Conservation (phyloP, 2,888 invertebrate species). For the Actias luna region DNA sequence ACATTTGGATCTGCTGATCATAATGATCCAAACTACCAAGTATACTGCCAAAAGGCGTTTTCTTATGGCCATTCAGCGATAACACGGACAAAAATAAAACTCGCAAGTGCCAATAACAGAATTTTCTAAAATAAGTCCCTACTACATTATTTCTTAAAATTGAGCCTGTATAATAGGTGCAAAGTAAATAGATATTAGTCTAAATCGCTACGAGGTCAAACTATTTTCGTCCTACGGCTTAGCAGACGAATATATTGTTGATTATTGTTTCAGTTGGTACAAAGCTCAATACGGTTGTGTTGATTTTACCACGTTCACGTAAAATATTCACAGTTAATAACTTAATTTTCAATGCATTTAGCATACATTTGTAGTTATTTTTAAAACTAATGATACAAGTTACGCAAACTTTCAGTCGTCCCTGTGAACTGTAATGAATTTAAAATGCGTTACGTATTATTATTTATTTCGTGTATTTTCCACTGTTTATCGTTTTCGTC, state of each 20-base stretch:
- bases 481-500: neutral
- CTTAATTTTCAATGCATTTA: neutral
- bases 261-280: slow-evolving; percentile 15
- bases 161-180: neutral
- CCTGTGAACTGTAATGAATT: slow-evolving; percentile 4
- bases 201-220: slow-evolving; percentile 24
- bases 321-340: neutral
- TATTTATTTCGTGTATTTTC: neutral
- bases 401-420: slow-evolving; percentile 13
- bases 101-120: too few species aligned
- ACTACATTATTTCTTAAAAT: too few species aligned
- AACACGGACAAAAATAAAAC: too few species aligned
- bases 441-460: neutral
- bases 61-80: too few species aligned
- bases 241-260: slow-evolving; percentile 11
- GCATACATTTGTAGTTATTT: neutral
- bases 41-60: too few species aligned
- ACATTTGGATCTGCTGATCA: too few species aligned
- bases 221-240: slow-evolving; percentile 22
- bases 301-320: neutral
- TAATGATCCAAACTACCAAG: too few species aligned
- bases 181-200: neutral
- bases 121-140: too few species aligned
- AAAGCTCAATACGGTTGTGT: neutral
- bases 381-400: neutral